These are phyloP conservation scores for Limnodromus scolopaceus DNA, from an alignment of 2,797 vertebrate species.

Conservation along the genomic window DNA sequence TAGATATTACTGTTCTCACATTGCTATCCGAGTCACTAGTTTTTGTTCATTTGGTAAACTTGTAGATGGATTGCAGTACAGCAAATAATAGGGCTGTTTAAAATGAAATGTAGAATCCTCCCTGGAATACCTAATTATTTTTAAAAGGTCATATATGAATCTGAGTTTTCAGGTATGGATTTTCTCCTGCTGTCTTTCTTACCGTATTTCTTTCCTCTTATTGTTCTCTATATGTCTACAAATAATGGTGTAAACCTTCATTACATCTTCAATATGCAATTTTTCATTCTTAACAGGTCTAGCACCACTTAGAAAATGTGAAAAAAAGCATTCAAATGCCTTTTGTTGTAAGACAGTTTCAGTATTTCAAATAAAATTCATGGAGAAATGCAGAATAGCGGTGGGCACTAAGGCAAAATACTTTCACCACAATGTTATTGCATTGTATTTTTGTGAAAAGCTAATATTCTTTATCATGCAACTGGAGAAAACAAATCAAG, in stretches of 20 bases:
- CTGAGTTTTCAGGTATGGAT: not conserved
- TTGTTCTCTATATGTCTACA: not conserved
- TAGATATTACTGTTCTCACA: not conserved
- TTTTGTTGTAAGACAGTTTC: not conserved
- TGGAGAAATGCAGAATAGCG: not conserved
- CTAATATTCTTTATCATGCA: not conserved
- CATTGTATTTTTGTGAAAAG: not conserved
- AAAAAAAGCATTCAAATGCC: not conserved
- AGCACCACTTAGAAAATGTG: not conserved
- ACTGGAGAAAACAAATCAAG: not conserved
- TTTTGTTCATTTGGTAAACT: not conserved
- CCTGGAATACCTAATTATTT: not conserved
- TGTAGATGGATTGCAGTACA: not conserved
- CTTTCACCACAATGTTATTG: not conserved
- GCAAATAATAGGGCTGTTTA: not conserved
- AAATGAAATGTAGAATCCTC: not conserved
- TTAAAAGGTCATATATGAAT: not conserved
- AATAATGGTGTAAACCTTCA: not conserved
- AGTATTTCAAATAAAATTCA: not conserved
- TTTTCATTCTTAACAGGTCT: not conserved
- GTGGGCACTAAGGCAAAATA: not conserved
- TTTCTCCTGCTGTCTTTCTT: not conserved
- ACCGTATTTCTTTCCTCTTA: not conserved
- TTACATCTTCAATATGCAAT: not conserved
- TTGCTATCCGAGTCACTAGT: not conserved